Evolutionary conservation across 2,797 vertebrate species (phyloP), one percentile per base, ranked within the genome.

Genomic region (Coluber constrictor): DNA sequence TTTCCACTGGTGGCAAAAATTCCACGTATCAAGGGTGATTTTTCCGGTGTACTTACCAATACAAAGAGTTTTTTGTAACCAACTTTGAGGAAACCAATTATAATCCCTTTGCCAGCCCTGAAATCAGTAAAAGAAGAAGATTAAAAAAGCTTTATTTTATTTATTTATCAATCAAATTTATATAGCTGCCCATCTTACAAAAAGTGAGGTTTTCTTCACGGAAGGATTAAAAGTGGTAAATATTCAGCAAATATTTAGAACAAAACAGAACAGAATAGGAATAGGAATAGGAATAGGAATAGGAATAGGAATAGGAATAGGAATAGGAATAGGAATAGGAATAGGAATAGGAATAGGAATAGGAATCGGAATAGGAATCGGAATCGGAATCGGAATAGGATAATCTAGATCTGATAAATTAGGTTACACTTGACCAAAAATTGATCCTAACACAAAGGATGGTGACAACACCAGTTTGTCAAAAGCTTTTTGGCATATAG

Each of bases 11-110:
- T 10, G 51, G 10, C 25, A 56, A 43, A 32, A 23, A 32, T 23
- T 66, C 60, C 63, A 25, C 16, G 23, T 16, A 0, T 51, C 4
- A 60, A 87, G 55, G 29, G 2, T 54, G 90, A 66, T 57, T 89
- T 51, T 55, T 32, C 59, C 5, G 7, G 1, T 27, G 60, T 74
- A 98, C 98, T 98, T 95, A 99, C 99, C 93, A 99, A 97, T 9
- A 99, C 98, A 98, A 99, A 99, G 70, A 99, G 98, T 95, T 99
- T 99, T 97, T 99, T 99, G 97, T 98, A 98, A 94, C 99, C 99
- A 1, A 99, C 98, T 96, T 99, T 99, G 89, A 99, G 97, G 94
- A 99, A 99, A 55, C 99, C 99, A 57, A 99, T 97, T 1, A 97
- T 96, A 10, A 97, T 96, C 55, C 98, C 98, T 90, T 96, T 96